Percentiles rank a stretch among this genome's conserved stretches.
Conservation (phyloP, 2,797 vertebrate genomes). For the Garrulus glandarius region DNA sequence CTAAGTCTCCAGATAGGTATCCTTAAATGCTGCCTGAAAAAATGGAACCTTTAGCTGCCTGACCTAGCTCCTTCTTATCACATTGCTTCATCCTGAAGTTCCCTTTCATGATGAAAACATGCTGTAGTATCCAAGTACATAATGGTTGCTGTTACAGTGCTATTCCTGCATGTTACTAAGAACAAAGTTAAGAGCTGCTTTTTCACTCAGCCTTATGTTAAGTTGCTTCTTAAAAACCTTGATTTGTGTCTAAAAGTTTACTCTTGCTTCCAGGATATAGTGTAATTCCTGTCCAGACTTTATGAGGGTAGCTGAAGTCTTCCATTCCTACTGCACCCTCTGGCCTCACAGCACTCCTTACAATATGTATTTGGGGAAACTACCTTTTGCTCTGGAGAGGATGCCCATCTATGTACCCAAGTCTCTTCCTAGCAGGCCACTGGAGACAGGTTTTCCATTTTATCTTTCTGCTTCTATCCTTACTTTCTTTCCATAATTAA, state of each 20-base stretch:
- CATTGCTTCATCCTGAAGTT: neutral
- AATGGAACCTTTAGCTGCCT: neutral
- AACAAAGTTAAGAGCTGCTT: neutral
- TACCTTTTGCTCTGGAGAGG: neutral
- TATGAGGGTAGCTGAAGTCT: neutral
- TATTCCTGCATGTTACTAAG: neutral
- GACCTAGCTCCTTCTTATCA: neutral
- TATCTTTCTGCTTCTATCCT: neutral
- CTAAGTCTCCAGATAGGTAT: neutral
- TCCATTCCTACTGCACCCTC: neutral
- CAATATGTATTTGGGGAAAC: neutral
- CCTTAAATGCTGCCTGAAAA: neutral
- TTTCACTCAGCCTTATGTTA: neutral
- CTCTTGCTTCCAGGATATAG: neutral
- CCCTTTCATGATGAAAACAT: neutral
- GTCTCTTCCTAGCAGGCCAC: neutral
- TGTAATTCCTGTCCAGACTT: neutral
- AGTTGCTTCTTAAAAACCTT: neutral
- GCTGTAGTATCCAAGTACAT: neutral
- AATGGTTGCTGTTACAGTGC: neutral
- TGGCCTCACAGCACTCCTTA: neutral
- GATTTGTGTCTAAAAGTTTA: neutral
- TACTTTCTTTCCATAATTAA: neutral
- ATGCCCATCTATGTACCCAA: rapidly evolving
- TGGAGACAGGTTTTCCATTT: neutral